Conservation (phyloP, 2,113 vertebrate species). For the Rhagologus leucostigma region DNA sequence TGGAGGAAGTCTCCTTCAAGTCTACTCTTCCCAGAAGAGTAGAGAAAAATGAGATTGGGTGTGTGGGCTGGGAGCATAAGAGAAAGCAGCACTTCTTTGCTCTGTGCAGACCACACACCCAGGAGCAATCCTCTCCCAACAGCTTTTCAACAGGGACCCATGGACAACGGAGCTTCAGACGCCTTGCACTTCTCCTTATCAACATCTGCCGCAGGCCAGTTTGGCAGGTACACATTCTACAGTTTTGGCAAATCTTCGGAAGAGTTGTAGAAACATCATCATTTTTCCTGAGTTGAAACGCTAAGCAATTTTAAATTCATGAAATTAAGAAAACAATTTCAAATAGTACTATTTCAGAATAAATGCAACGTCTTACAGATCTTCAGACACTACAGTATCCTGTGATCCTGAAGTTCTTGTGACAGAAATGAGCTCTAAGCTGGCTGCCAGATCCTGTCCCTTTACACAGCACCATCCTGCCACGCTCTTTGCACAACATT, state of each 20-base stretch:
- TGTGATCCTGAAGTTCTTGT: not conserved
- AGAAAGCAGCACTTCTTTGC: not conserved
- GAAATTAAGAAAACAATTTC: not conserved
- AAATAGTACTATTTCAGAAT: not conserved
- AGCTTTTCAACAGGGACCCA: not conserved
- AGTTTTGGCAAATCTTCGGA: not conserved
- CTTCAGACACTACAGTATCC: not conserved
- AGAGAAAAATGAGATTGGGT: not conserved
- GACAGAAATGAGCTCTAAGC: not conserved
- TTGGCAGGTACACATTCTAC: not conserved
- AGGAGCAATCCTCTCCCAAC: not conserved
- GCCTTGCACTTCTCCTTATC: not conserved
- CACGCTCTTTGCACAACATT: not conserved
- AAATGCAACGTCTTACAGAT: not conserved
- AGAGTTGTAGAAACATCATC: not conserved
- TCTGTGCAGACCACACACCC: not conserved
- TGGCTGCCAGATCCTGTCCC: not conserved
- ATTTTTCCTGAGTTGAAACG: not conserved
- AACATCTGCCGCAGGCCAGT: not conserved
- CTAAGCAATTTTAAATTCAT: not conserved
- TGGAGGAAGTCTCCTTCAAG: not conserved
- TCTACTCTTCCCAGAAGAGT: not conserved
- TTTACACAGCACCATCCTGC: not conserved
- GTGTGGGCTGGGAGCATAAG: accelerated
- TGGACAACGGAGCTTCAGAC: not conserved